Conservation (phyloP, 1,140 invertebrate species). For the Prorops nasuta region DNA sequence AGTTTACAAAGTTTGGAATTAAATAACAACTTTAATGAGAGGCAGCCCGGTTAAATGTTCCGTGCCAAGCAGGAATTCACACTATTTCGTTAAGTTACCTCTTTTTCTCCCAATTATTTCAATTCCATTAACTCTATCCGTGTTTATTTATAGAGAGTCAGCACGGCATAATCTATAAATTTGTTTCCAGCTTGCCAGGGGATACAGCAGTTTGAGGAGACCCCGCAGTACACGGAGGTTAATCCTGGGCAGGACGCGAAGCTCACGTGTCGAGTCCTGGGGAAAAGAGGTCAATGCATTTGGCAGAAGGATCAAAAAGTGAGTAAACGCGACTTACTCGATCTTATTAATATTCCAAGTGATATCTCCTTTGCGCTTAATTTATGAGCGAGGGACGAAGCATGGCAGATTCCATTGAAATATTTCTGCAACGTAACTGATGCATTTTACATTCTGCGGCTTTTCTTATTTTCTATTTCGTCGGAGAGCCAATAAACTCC, state of each 20-base stretch:
- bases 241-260: constrained; percentile 82
- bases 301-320: constrained; percentile 95
- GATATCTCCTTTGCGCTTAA: too few species aligned
- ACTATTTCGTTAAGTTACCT: too few species aligned
- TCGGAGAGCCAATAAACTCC: constrained; percentile 22
- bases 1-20: constrained; percentile 31
- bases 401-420: too few species aligned
- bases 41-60: constrained; percentile 23
- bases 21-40: constrained; percentile 33
- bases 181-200: constrained; percentile 42
- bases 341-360: too few species aligned
- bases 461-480: too few species aligned
- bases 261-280: constrained; percentile 79
- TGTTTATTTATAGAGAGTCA: too few species aligned
- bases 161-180: too few species aligned
- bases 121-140: constrained; percentile 17
- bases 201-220: constrained; percentile 79
- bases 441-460: too few species aligned
- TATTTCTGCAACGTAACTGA: too few species aligned
- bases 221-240: constrained; percentile 82
- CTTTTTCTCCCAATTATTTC: too few species aligned
- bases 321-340: too few species aligned
- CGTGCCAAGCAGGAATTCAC: constrained; percentile 14
- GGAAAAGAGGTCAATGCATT: constrained; percentile 82
- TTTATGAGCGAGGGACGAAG: too few species aligned